Evolutionary conservation across 2,888 invertebrate species (phyloP), one percentile per base, ranked within the genome.

Genomic region (Notodonta ziczac): DNA sequence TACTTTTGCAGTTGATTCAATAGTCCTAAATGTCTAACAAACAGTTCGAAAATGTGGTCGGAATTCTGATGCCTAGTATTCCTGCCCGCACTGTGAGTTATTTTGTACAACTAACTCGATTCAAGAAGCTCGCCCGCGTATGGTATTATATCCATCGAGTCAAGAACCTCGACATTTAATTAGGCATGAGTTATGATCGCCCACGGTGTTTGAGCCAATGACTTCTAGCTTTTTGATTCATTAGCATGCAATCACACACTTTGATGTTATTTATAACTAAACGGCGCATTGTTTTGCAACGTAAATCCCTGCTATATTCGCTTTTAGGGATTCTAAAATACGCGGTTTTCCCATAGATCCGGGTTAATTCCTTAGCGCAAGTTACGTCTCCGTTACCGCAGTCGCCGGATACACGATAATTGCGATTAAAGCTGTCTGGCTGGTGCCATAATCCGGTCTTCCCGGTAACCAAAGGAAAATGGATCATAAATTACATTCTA

Each of bases 151-250:
- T 68, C 76, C 68, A 76, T 66, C 73, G 77, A 87, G 89, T 89
- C 87, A 87, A 90, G 86, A 87, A 89, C 88, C 89, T 88, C 88
- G 84, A 80, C 84, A 85, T 88, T 90, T 87, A 89, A 91, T 91
- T 89, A 89, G 82, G 82, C 83, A 83, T 88, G 87, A 90, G 86
- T 89, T 89, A 89, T 85, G 86, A 85, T 86, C 86, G 86, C 89
- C 88, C 85, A 88, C 88, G 80, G 78, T 74, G 77, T 71, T 74
- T 81, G 76, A 88, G 86, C 81, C 88, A 87, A 86, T 86, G 89
- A 87, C 88, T 90, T 81, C 83, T 86, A 83, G 75, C 82, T 85
- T 84, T 83, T 89, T 88, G 86, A 88, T 88, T 88, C 80, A 87
- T 88, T 87, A 85, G 77, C 82, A 82, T 82, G 76, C 79, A 80